A percentile compares a stretch with the other conserved stretches of the same genome.
Conservation (phyloP, 1,140 invertebrate genomes). For the Acromyrmex heyeri region DNA sequence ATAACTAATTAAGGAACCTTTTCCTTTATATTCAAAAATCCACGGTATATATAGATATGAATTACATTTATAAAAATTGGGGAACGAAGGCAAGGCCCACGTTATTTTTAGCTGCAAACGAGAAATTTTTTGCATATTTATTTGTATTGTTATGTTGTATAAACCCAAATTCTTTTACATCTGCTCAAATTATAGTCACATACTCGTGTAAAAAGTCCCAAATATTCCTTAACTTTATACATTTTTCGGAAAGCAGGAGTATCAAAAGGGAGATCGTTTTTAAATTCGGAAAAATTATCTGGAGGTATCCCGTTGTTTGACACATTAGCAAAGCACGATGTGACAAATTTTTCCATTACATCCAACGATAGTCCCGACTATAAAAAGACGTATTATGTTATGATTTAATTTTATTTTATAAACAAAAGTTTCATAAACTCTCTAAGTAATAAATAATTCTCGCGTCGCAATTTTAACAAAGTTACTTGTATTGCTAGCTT, state of each 20-base stretch:
- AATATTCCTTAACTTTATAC: slow-evolving; percentile 92
- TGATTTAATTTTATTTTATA: not conserved
- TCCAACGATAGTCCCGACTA: slow-evolving; percentile 93
- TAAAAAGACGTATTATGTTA: not conserved
- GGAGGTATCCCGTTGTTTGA: slow-evolving; percentile 89
- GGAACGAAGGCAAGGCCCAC: slow-evolving; percentile 93
- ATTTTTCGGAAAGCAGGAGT: slow-evolving; percentile 90
- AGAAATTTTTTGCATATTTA: not conserved
- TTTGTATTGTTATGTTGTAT: not conserved
- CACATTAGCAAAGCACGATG: slow-evolving; percentile 89
- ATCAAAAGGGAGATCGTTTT: slow-evolving; percentile 87
- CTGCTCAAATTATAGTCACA: slow-evolving; percentile 19
- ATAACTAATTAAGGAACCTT: slow-evolving; percentile 94
- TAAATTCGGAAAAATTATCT: slow-evolving; percentile 88
- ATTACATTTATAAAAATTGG: slow-evolving; percentile 91
- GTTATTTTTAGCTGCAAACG: slow-evolving; percentile 89
- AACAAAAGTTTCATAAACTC: no score
- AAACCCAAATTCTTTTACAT: not conserved
- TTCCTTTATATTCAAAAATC: slow-evolving; percentile 95
- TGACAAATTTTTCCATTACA: slow-evolving; percentile 90
- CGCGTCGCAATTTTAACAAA: not conserved
- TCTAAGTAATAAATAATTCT: not conserved
- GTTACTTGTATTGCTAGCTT: slow-evolving; percentile 92
- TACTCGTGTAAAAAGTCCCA: slow-evolving; percentile 86
- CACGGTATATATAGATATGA: slow-evolving; percentile 93